phyloP scores from a whole-genome alignment of 2,113 vertebrate genomes.

The Corapipo altera region DNA sequence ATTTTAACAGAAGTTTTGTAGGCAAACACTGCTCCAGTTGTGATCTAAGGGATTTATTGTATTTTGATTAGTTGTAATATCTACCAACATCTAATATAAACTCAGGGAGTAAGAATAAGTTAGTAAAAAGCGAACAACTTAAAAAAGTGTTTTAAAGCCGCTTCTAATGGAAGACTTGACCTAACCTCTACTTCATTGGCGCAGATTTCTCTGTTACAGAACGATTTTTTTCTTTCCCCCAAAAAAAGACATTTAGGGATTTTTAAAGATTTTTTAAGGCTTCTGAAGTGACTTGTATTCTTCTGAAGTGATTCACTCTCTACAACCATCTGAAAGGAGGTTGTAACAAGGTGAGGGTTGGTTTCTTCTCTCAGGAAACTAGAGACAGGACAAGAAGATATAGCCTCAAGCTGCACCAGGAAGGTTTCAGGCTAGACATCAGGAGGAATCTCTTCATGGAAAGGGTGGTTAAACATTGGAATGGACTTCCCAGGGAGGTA shows the following conservation, averaged over 20 bases:
- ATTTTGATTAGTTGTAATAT: not conserved
- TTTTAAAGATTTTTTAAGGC: not conserved
- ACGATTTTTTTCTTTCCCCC: not conserved
- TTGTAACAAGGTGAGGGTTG: not conserved
- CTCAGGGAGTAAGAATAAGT: not conserved
- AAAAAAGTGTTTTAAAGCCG: not conserved
- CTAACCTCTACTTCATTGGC: not conserved
- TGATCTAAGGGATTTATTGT: not conserved
- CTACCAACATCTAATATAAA: not conserved
- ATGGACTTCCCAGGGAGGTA: not conserved
- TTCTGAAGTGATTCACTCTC: not conserved
- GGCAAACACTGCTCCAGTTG: not conserved
- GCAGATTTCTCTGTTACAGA: not conserved
- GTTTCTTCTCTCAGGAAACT: not conserved
- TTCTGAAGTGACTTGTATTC: not conserved
- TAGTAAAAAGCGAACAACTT: not conserved
- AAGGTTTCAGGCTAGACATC: not conserved
- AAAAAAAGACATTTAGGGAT: not conserved
- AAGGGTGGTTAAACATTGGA: not conserved
- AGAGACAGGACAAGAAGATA: not conserved
- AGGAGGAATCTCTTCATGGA: not conserved
- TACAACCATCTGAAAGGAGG: not conserved
- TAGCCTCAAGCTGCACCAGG: not conserved
- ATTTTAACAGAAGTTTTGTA: not conserved
- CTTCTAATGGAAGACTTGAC: not conserved